These are phyloP conservation scores for Coregonus clupeaformis DNA, from an alignment of 2,113 vertebrate species.

Conservation along the genomic window DNA sequence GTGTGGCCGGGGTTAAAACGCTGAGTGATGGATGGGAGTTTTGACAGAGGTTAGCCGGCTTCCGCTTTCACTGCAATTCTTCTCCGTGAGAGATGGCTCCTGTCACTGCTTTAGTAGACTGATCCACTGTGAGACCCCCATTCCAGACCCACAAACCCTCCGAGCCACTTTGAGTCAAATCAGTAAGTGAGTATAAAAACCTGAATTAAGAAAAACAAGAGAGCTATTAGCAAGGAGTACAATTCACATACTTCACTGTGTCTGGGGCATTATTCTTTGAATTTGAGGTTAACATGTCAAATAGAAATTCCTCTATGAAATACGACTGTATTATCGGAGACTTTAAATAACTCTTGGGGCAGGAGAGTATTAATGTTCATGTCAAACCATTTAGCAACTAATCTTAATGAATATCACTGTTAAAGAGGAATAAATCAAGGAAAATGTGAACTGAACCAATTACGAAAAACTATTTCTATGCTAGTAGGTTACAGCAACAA, in stretches of 20 bases:
- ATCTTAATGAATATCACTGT: slow-evolving; percentile 69
- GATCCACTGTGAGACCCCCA: slow-evolving; percentile 73
- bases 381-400: slow-evolving; percentile 73
- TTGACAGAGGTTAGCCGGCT: slow-evolving; percentile 76
- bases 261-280: slow-evolving; percentile 62
- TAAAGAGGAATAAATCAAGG: slow-evolving; percentile 73
- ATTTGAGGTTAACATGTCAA: slow-evolving; percentile 70
- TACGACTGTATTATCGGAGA: slow-evolving; percentile 57
- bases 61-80: slow-evolving; percentile 72
- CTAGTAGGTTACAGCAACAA: background rate
- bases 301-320: slow-evolving; percentile 58
- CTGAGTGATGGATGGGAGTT: slow-evolving; percentile 74
- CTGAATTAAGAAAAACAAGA: slow-evolving; percentile 64
- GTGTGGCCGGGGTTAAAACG: slow-evolving; percentile 72
- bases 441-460: slow-evolving; percentile 71
- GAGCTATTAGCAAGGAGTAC: slow-evolving; percentile 68
- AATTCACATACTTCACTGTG: slow-evolving; percentile 57
- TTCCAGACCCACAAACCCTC: slow-evolving; percentile 63
- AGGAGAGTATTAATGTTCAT: slow-evolving; percentile 64
- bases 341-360: slow-evolving; percentile 11
- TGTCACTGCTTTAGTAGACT: slow-evolving; percentile 69
- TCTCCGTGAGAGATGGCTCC: slow-evolving; percentile 67
- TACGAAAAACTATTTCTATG: slow-evolving; percentile 51
- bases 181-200: slow-evolving; percentile 47
- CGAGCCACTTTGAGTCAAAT: slow-evolving; percentile 68